phyloP scores from a whole-genome alignment of 2,113 vertebrate genomes.

The Rostratula benghalensis region DNA sequence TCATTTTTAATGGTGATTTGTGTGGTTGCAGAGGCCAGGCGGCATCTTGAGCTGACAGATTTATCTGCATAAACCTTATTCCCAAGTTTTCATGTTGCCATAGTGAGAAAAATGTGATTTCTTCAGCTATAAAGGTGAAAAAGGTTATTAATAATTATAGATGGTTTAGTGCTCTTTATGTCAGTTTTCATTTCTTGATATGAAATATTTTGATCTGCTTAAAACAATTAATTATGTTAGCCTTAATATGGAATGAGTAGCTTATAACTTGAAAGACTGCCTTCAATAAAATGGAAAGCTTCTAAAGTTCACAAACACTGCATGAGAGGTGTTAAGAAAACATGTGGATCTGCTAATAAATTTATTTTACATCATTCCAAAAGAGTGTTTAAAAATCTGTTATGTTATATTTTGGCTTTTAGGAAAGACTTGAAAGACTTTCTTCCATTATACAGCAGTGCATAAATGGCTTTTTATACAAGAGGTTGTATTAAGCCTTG shows the following conservation, averaged over 20 bases:
- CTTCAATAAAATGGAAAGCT: neutral
- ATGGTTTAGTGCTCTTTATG: neutral
- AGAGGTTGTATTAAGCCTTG: neutral
- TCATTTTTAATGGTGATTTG: neutral
- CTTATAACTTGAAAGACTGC: neutral
- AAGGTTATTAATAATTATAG: neutral
- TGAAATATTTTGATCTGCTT: constrained; percentile 12
- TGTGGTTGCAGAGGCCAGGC: neutral
- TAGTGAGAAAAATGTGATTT: neutral
- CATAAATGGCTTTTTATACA: neutral
- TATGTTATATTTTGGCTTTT: neutral
- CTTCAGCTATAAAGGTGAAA: neutral
- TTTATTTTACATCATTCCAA: neutral
- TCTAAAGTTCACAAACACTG: neutral
- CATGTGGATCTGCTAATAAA: neutral
- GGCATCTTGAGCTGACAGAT: neutral
- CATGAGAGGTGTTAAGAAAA: neutral
- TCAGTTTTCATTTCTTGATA: neutral
- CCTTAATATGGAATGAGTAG: neutral
- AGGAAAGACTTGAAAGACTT: neutral
- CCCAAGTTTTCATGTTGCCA: neutral
- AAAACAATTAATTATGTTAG: constrained; percentile 11
- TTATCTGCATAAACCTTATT: neutral
- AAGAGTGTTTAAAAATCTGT: neutral
- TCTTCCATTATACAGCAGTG: neutral